A percentile compares a stretch with the other conserved stretches of the same genome.
phyloP scores from a whole-genome alignment of 2,888 invertebrate species.

The Lysandra coridon region DNA sequence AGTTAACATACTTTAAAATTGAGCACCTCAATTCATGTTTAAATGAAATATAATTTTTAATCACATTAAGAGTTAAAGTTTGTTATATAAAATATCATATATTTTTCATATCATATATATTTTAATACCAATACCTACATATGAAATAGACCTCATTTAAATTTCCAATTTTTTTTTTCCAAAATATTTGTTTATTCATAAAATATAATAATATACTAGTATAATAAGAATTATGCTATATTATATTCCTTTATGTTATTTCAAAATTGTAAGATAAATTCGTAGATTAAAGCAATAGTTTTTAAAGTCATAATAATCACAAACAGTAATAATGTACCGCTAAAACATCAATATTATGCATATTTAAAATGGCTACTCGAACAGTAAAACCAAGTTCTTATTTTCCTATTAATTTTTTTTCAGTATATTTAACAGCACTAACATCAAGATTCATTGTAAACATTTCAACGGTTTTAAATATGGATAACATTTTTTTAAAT shows the following conservation, averaged over 20 bases:
- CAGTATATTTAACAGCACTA: background rate
- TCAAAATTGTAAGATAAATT: background rate
- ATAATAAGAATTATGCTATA: background rate
- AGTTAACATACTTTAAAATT: no score
- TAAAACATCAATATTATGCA: background rate
- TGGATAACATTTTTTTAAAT: background rate
- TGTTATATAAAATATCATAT: background rate
- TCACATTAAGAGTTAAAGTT: background rate
- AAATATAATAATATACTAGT: background rate
- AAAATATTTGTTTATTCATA: background rate
- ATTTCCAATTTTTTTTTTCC: background rate
- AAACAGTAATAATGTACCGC: background rate
- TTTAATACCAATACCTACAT: background rate
- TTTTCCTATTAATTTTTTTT: background rate
- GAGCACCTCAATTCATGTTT: no score
- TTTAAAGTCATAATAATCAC: background rate
- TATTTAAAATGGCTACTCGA: background rate
- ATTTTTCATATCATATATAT: background rate
- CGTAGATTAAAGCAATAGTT: constrained; percentile 6
- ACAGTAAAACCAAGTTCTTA: background rate
- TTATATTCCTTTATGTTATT: background rate
- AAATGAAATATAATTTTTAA: background rate
- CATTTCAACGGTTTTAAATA: background rate
- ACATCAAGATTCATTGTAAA: background rate
- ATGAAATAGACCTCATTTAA: background rate